Evolutionary conservation across 2,113 vertebrate species (phyloP), one percentile per base, ranked within the genome.

Genomic region (Xerus inauris): DNA sequence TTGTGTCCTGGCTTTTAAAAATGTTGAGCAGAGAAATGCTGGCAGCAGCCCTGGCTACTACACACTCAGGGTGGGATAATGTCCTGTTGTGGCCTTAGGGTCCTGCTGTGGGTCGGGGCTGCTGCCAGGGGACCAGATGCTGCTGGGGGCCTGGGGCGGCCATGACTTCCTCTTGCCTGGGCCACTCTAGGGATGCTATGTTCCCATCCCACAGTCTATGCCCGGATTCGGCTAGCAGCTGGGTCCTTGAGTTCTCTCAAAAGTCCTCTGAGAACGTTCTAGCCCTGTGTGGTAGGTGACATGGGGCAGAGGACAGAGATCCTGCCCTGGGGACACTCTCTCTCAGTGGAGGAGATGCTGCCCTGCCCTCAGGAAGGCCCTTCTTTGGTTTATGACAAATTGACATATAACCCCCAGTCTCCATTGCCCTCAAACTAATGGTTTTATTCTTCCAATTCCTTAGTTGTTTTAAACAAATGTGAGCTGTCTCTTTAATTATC

Each of bases 401-500:
- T 49, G 82, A 88, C 40, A 40, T 42, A 40, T 40, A 81, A 81
- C 38, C 38, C 20, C 26, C 51, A 38, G 49, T 75, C 67, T 82
- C 72, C 64, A 75, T 86, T 83, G 49, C 49, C 26, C 82, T 93
- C 64, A 12, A 89, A 59, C 65, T 73, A 89, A 95, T 87, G 57
- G 51, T 90, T 95, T 95, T 85, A 94, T 87, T 69, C 19, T 89
- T 96, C 94, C 4, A 76, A 4, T 89, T 64, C 54, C 82, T 49
- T 42, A 4, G 40, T 92, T 91, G 64, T 95, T 96, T 96, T 87
- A 94, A 91, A 94, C 79, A 54, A 90, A 94, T 81, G 42, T 94
- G 54, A 97, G 69, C 84, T 75, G 89, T 95, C 85, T 94, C 77
- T 94, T 90, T 95, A 89, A 91, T 96, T 91, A 96, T 45, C 45